A percentile compares a stretch with the other conserved stretches of the same genome.
These are phyloP conservation scores for Pipa parva DNA, from an alignment of 2,113 vertebrate species.

Conservation along the genomic window DNA sequence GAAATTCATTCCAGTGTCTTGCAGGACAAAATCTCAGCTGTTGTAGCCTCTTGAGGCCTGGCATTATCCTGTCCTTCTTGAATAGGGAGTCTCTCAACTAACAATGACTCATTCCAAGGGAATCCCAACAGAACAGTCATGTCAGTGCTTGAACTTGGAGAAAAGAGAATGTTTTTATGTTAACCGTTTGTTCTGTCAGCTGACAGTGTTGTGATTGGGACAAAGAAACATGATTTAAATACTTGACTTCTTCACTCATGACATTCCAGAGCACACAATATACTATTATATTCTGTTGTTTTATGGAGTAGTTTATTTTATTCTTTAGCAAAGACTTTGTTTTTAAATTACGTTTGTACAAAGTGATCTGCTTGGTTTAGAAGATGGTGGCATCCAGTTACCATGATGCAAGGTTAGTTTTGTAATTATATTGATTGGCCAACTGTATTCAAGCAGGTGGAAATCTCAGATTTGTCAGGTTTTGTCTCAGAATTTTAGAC, in stretches of 20 bases:
- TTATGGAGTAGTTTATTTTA: too few relatives aligned
- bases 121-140: conserved; percentile 75
- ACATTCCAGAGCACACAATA: too few relatives aligned
- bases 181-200: conserved; percentile 50
- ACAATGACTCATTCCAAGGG: conserved; percentile 73
- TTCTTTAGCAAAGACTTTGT: too few relatives aligned
- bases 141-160: conserved; percentile 50
- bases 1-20: conserved; percentile 40
- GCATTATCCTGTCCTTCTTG: conserved; percentile 56
- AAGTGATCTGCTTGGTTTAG: too few relatives aligned
- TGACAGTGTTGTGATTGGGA: conserved; percentile 11
- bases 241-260: neutral
- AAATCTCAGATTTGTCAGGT: too few relatives aligned
- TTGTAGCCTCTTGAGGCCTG: conserved; percentile 55
- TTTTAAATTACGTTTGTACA: too few relatives aligned
- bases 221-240: neutral
- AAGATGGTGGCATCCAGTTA: too few relatives aligned
- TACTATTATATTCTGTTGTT: too few relatives aligned
- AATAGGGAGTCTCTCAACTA: conserved; percentile 53
- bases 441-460: too few relatives aligned
- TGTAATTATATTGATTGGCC: too few relatives aligned
- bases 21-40: conserved; percentile 55
- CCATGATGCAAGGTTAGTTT: too few relatives aligned
- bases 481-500: too few relatives aligned
- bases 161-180: conserved; percentile 41